A percentile compares a stretch with the other conserved stretches of the same genome.
phyloP scores from a whole-genome alignment of 2,113 vertebrate genomes.

The Misgurnus mizolepis region DNA sequence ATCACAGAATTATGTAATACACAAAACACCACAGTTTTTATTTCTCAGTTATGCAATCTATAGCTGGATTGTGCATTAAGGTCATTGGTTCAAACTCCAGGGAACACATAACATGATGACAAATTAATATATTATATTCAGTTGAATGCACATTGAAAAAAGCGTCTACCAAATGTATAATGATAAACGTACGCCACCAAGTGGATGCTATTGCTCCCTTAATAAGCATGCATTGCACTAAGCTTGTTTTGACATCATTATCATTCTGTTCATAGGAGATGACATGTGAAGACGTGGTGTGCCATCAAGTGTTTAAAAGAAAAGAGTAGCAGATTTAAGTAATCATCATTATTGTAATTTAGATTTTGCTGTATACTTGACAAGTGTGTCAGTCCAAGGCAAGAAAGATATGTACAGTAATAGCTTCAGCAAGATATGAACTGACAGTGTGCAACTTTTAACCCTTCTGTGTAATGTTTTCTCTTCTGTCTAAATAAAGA shows the following conservation, averaged over 20 bases:
- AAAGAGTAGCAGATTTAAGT: conserved; percentile 69
- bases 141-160: too few relatives aligned
- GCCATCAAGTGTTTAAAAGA: conserved; percentile 84
- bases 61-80: too few relatives aligned
- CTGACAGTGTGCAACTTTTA: background rate
- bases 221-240: background rate
- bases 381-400: background rate
- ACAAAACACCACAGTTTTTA: background rate
- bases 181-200: background rate
- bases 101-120: too few relatives aligned
- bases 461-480: background rate
- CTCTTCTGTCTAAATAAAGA: background rate
- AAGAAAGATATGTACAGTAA: background rate
- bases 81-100: too few relatives aligned
- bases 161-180: too few relatives aligned
- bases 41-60: background rate
- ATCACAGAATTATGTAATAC: background rate
- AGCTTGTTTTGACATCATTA: background rate
- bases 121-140: too few relatives aligned
- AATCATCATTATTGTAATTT: conserved; percentile 16
- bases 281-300: conserved; percentile 84
- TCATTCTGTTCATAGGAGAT: conserved; percentile 77
- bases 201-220: background rate
- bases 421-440: background rate
- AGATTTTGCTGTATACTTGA: conserved; percentile 3